Base-by-base conservation (phyloP, 2,113 vertebrate species). In the Rhinogobius similis region DNA sequence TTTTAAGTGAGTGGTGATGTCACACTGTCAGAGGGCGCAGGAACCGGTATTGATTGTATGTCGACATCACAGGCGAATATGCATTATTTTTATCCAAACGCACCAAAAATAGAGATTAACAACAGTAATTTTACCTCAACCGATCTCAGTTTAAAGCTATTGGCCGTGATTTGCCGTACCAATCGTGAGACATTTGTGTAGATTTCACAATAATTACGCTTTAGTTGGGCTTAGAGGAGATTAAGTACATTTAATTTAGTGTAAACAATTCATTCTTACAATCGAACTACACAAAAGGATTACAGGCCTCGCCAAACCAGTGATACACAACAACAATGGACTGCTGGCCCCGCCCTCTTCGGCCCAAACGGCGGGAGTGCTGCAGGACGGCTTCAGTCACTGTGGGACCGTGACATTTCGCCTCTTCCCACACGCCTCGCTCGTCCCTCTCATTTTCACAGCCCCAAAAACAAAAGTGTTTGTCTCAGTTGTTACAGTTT, bases 381-480 rank as follows among this genome's bases (percentile, higher is more conserved):
- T 79, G 81, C 83, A 86, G 58, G 71, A 72, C 73, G 6, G 53
- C 70, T 70, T 77, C 79, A 43, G 58, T 55, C 62, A 82, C 55
- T 93, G 93, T 95, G 92, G 90, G 93, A 93, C 92, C 80, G 79
- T 91, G 86, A 85, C 79, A 90, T 75, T 61, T 23, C 10, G 58
- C 82, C 61, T 70, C 83, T 95, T 95, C 94, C 90, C 92, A 87
- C 88, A 75, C 62, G 62, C 39, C 70, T 70, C 76, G 56, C 83
- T 70, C 50, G 75, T 70, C 84, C 73, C 79, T 89, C 86, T 90
- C 73, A 74, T 89, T 90, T 89, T 85, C 89, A 89, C 76, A 78
- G 72, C 88, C 73, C 79, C 78, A 76, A 59, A 83, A 93, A 93
- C 81, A 90, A 84, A 88, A 87, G 87, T 84, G 85, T 90, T 89